phyloP scores from a whole-genome alignment of 2,888 invertebrate genomes.

The Gymnosoma rotundatum region DNA sequence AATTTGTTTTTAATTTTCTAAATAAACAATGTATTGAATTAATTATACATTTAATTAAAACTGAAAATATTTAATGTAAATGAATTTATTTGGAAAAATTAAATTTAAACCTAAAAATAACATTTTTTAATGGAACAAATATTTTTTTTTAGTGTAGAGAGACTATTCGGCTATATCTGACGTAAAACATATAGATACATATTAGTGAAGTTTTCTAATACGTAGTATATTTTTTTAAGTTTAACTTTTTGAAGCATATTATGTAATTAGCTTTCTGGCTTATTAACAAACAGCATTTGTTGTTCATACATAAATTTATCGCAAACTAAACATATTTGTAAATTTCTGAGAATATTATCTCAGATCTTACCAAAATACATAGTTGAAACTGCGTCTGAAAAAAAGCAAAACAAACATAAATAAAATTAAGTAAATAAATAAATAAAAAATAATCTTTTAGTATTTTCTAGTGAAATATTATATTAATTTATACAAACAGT shows the following conservation, averaged over 20 bases:
- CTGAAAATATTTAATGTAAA: too few relatives aligned
- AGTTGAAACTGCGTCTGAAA: not conserved
- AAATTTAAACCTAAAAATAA: too few relatives aligned
- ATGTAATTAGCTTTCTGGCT: not conserved
- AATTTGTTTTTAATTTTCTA: too few relatives aligned
- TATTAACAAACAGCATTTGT: not conserved
- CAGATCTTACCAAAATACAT: constrained; percentile 11
- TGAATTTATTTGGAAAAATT: too few relatives aligned
- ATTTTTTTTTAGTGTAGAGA: too few relatives aligned
- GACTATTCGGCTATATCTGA: too few relatives aligned
- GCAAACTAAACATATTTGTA: constrained; percentile 10
- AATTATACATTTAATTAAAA: too few relatives aligned
- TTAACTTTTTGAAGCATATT: not conserved
- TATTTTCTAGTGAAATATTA: constrained; percentile 19
- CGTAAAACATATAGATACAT: too few relatives aligned
- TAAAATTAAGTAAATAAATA: not conserved
- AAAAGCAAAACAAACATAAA: constrained; percentile 5
- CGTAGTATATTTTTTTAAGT: too few relatives aligned
- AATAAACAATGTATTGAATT: too few relatives aligned
- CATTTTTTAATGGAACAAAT: too few relatives aligned
- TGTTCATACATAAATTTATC: not conserved
- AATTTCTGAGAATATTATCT: constrained; percentile 28
- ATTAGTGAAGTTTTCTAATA: too few relatives aligned
- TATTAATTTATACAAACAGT: constrained; percentile 68
- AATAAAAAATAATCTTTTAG: constrained; percentile 29